Evolutionary conservation across 2,888 invertebrate species (phyloP).

Genomic region (Mayetiola destructor): DNA sequence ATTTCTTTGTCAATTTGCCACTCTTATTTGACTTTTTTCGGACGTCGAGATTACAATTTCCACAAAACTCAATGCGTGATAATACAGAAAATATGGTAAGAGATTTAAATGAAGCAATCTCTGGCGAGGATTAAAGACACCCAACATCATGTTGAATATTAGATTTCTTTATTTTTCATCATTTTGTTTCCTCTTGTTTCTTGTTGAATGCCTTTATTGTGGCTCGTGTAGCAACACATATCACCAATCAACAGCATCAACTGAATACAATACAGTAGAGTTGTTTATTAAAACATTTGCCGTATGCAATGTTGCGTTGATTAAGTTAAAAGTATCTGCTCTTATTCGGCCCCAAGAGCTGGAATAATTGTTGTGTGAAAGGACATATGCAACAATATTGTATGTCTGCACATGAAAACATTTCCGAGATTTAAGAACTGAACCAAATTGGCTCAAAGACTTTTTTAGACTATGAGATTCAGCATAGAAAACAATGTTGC

Average conservation of each 20-base stretch:
- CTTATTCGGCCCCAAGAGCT: neutral
- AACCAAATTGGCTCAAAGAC: no score
- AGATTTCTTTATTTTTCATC: neutral
- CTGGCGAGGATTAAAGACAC: no score
- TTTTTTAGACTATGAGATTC: no score
- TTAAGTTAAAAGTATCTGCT: neutral
- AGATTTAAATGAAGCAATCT: no score
- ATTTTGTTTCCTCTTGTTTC: neutral
- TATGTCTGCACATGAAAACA: no score
- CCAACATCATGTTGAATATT: no score
- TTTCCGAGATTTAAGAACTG: no score
- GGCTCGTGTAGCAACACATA: no score
- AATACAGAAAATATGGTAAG: neutral
- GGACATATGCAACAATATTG: neutral
- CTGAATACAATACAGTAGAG: no score
- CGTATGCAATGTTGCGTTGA: neutral
- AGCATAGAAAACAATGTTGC: no score
- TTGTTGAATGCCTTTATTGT: neutral
- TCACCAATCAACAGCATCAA: no score
- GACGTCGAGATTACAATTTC: neutral
- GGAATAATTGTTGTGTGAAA: conserved; percentile 11
- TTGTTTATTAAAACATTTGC: neutral
- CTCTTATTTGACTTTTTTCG: conserved; percentile 8
- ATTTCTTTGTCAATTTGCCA: conserved; percentile 8
- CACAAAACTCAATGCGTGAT: neutral